Conservation (phyloP, 2,113 vertebrate genomes). For the Carassius auratus region DNA sequence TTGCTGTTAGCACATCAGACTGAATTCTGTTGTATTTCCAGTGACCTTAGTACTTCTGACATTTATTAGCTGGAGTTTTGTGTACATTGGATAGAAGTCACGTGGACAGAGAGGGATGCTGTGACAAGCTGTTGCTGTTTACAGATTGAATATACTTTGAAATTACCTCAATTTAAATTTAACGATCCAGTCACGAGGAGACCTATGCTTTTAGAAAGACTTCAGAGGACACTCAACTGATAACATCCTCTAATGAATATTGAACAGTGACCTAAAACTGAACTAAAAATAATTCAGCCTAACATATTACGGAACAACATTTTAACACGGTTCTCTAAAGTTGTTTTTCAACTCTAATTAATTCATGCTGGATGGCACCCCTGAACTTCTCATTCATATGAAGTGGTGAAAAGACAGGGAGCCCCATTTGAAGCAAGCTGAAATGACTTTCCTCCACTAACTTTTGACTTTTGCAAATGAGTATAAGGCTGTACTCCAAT, state of each 20-base stretch:
- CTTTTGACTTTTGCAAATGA: slow-evolving; percentile 11
- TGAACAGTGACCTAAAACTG: slow-evolving; percentile 3
- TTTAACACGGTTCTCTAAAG: not conserved
- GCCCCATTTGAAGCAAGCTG: not conserved
- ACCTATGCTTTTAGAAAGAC: not conserved
- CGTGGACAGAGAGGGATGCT: not conserved
- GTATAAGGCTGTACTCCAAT: slow-evolving; percentile 11
- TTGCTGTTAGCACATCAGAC: slow-evolving; percentile 7
- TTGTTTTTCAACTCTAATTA: not conserved
- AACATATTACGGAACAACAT: not conserved
- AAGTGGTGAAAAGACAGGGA: not conserved
- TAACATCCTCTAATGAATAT: not conserved
- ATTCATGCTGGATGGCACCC: not conserved
- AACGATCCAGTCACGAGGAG: not conserved
- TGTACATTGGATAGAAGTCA: not conserved
- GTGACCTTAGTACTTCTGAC: slow-evolving; percentile 12
- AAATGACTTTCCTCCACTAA: not conserved
- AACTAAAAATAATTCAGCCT: not conserved
- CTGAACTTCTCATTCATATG: not conserved
- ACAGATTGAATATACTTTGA: not conserved
- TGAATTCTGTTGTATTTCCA: slow-evolving; percentile 2
- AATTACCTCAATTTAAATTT: not conserved
- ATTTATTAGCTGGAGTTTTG: not conserved
- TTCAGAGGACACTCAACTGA: not conserved
- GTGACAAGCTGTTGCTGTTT: not conserved